These are phyloP conservation scores for Lithobates pipiens DNA, from an alignment of 2,797 vertebrate species.

Conservation along the genomic window DNA sequence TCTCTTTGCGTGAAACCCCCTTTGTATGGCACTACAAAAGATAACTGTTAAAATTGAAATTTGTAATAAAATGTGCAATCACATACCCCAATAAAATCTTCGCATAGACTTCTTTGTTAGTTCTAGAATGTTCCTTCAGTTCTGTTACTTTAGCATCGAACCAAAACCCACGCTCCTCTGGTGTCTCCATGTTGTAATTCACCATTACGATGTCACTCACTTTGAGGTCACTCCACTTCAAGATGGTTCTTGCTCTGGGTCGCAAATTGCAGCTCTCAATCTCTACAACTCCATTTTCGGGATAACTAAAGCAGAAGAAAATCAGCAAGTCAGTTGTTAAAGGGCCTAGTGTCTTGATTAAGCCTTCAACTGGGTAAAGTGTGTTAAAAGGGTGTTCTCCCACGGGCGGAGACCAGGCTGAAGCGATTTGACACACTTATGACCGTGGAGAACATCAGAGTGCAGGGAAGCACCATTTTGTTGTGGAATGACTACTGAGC, in stretches of 20 bases:
- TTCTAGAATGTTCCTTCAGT: slow-evolving; percentile 90
- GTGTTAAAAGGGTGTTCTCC: too few species aligned
- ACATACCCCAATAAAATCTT: slow-evolving; percentile 92
- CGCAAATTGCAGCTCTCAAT: slow-evolving; percentile 83
- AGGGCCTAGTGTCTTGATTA: too few species aligned
- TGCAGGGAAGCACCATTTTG: too few species aligned
- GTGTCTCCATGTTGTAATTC: slow-evolving; percentile 96
- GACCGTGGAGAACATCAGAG: too few species aligned
- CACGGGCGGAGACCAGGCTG: too few species aligned
- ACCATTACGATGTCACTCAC: slow-evolving; percentile 93
- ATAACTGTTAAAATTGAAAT: too few species aligned
- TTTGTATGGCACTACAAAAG: background rate
- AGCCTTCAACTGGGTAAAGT: too few species aligned
- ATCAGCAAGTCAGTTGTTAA: background rate
- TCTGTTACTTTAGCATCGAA: slow-evolving; percentile 92
- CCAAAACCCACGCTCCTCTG: slow-evolving; percentile 97
- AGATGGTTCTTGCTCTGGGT: slow-evolving; percentile 88
- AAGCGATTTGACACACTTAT: too few species aligned
- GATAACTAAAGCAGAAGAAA: slow-evolving; percentile 80
- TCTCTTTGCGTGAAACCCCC: too few species aligned
- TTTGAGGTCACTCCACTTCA: slow-evolving; percentile 90
- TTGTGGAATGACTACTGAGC: too few species aligned
- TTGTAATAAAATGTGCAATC: background rate
- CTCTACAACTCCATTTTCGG: slow-evolving; percentile 90
- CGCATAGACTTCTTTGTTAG: slow-evolving; percentile 93